Evolutionary conservation across 2,113 vertebrate genomes (phyloP), one percentile per base, ranked within the genome.

Genomic region (Heterotilapia buettikoferi): DNA sequence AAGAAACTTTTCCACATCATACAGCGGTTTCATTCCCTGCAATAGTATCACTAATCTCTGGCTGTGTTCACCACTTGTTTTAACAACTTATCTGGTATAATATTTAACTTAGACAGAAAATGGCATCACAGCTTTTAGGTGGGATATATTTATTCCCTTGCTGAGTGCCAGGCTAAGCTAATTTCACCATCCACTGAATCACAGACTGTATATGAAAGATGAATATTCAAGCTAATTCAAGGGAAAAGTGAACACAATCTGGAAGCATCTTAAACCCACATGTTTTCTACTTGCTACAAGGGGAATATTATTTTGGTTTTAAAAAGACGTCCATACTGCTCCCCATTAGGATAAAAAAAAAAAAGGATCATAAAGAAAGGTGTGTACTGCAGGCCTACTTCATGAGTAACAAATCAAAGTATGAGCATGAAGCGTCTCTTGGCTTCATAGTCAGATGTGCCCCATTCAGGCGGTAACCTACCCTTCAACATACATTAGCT

Each of bases 121-220:
- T 45, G 9, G 9, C 68, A 47, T 0, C 43, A 3, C 40, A 76
- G 21, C 8, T 47, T 47, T 29, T 73, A 47, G 68, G 21, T 43
- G 36, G 11, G 19, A 53, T 52, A 53, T 16, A 53, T 9, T 53
- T 18, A 3, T 18, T 50, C 1, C 13, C 43, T 19, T 0, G n/a
- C n/a, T 71, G 36, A 71, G 66, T 43, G 7, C 12, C 66, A 71
- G 36, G 36, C n/a, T 24, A 73, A 45, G 68, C 21, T 29, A 73
- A 7, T 18, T 45, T 47, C 1, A 0, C 40, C 5, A 21, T 26
- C 40, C 1, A 2, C 24, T 1, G 24, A 73, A 16, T 45, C 38
- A 73, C 0, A 73, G 21, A 18, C 68, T 73, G 21, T 45, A 45
- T 68, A 13, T 68, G 40, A 68, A 73, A 73, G 21, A 47, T 11